Percentiles rank a stretch among this genome's conserved stretches.
phyloP scores from a whole-genome alignment of 2,113 vertebrate genomes.

The Marcusenius ussheri region DNA sequence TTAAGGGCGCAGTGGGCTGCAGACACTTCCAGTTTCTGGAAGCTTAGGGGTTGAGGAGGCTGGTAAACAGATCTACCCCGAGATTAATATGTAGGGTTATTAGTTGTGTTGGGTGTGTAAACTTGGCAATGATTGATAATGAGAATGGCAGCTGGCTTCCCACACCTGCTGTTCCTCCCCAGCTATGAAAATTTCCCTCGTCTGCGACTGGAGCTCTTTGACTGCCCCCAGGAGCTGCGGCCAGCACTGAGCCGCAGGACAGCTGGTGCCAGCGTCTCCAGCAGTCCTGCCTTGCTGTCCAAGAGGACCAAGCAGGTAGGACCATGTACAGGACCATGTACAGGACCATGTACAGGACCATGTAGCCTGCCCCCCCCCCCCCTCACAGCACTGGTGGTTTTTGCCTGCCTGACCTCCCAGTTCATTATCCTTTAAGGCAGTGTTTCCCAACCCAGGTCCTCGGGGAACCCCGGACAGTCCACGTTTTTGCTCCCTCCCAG shows the following conservation, averaged over 20 bases:
- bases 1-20: not conserved
- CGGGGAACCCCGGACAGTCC: too few relatives aligned
- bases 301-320: slow-evolving; percentile 94
- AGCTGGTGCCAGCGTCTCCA: slow-evolving; percentile 69
- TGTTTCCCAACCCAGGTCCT: too few relatives aligned
- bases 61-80: not conserved
- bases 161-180: slow-evolving; percentile 24
- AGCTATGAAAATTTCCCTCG: slow-evolving; percentile 87
- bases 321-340: not conserved
- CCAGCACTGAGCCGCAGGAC: slow-evolving; percentile 70
- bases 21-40: not conserved
- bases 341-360: not conserved
- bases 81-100: not conserved
- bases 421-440: not conserved
- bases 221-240: slow-evolving; percentile 73
- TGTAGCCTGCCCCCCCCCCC: not conserved
- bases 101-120: not conserved
- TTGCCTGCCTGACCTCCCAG: not conserved
- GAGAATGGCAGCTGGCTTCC: not conserved
- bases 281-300: slow-evolving; percentile 86
- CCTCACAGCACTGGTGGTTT: not conserved
- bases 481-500: too few relatives aligned
- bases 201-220: slow-evolving; percentile 78
- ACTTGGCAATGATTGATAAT: not conserved
- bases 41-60: not conserved